Evolutionary conservation across 2,888 invertebrate genomes (phyloP), one percentile per base, ranked within the genome.

Genomic region (Watsonalla binaria): DNA sequence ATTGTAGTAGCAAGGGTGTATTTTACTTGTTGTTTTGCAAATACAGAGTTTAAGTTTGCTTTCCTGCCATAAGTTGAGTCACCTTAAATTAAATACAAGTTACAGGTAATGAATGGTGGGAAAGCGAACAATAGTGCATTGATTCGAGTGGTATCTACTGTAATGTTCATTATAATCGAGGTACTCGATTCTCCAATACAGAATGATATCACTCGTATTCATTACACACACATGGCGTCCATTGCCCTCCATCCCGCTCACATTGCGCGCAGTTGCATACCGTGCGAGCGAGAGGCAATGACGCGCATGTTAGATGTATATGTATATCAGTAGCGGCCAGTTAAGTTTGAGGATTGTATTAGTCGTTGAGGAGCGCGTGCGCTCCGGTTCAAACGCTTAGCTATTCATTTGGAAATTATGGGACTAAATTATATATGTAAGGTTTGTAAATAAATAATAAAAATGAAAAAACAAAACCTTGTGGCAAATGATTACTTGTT

Each of bases 401-500:
- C 67, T 58, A 76, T 82, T 84, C 72, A 80, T 86, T 87, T 82
- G 82, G 78, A 80, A 87, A 86, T 84, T 79, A 86, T 89, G 90
- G 90, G 90, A 90, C 90, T 90, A 90, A 90, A 86, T 81, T 85
- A 84, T 84, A 70, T 72, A 67, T 75, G 72, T 87, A 89, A 89
- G 87, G 78, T 78, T 83, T 90, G 89, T 90, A 90, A 86, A 90
- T 90, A 90, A 85, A 84, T 80, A 85, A 76, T 65, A 37, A 49
- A 49, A 39, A 71, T 67, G 66, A 67, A 76, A 74, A 67, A 73
- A 70, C 65, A 68, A 80, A 83, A 84, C 79, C 82, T 88, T 90
- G 90, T 90, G 90, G 89, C 90, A 90, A 90, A 90, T 86, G 80
- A 87, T 84, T 79, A 84, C 82, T 84, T 82, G 87, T 87, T 87